Percentiles rank a stretch among this genome's conserved stretches.
Evolutionary conservation across 2,113 vertebrate genomes (phyloP).

Genomic region (Oxyruncus cristatus): DNA sequence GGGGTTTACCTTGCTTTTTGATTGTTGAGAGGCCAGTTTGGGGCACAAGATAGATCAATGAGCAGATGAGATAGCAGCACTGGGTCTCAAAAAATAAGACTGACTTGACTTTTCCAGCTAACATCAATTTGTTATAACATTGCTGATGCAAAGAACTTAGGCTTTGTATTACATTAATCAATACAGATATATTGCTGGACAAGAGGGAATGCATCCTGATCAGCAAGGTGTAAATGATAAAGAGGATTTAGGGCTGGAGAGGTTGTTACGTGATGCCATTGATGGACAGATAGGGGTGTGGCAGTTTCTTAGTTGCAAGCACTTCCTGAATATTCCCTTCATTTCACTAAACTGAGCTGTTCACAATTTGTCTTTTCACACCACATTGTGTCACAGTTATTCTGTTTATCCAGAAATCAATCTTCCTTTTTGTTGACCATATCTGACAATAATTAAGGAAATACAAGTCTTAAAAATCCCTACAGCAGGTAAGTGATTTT

Average conservation of each 20-base stretch:
- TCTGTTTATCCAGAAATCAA: neutral
- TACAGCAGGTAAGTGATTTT: slow-evolving; percentile 32
- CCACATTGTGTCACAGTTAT: neutral
- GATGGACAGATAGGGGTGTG: neutral
- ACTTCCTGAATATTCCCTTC: neutral
- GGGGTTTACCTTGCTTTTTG: neutral
- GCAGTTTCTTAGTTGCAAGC: neutral
- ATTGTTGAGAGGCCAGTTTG: neutral
- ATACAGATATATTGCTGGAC: neutral
- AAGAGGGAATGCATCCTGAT: neutral
- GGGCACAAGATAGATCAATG: neutral
- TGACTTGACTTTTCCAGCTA: neutral
- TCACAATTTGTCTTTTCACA: neutral
- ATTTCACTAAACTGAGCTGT: neutral
- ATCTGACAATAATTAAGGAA: slow-evolving; percentile 20
- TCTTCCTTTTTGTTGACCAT: slow-evolving; percentile 36
- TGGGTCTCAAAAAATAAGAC: neutral
- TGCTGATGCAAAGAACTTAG: neutral
- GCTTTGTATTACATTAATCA: neutral
- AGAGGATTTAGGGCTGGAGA: neutral
- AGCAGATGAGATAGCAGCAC: neutral
- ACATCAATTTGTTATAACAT: neutral
- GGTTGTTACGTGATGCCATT: neutral
- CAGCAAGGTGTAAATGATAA: neutral
- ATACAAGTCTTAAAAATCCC: neutral